A percentile compares a stretch with the other conserved stretches of the same genome.
These are phyloP conservation scores for Nebria salina DNA, from an alignment of 2,888 invertebrate species.

Conservation along the genomic window DNA sequence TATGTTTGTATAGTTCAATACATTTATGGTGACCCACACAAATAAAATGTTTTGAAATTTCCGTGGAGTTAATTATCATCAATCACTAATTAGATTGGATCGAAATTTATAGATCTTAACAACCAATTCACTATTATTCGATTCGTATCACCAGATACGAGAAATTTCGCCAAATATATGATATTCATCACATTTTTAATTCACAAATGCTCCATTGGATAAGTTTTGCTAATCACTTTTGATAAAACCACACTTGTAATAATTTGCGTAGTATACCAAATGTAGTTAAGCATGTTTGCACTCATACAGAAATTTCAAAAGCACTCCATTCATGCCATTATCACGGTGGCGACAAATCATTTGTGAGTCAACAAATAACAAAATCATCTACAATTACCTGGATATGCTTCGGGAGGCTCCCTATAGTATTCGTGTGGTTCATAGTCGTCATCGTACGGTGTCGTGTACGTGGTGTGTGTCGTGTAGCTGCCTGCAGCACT, in stretches of 20 bases:
- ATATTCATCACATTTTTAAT: neutral
- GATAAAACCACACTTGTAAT: neutral
- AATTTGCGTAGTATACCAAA: neutral
- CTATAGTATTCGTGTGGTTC: constrained; percentile 63
- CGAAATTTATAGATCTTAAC: too few relatives aligned
- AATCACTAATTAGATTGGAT: too few relatives aligned
- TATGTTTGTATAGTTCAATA: neutral
- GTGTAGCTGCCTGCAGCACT: constrained; percentile 49
- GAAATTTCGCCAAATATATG: neutral
- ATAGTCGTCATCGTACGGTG: constrained; percentile 58
- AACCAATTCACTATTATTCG: neutral
- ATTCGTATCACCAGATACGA: neutral
- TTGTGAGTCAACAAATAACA: neutral
- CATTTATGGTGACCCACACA: neutral
- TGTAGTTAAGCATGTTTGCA: neutral
- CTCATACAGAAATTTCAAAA: neutral
- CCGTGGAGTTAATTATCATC: neutral
- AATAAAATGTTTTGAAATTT: neutral
- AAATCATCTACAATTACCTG: constrained; percentile 56
- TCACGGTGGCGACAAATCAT: neutral
- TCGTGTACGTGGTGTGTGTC: constrained; percentile 54
- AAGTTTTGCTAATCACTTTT: neutral
- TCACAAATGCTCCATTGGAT: neutral
- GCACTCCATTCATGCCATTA: neutral
- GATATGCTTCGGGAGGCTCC: constrained; percentile 61